A percentile compares a stretch with the other conserved stretches of the same genome.
phyloP scores from a whole-genome alignment of 2,797 vertebrate genomes.

The Varecia variegata region DNA sequence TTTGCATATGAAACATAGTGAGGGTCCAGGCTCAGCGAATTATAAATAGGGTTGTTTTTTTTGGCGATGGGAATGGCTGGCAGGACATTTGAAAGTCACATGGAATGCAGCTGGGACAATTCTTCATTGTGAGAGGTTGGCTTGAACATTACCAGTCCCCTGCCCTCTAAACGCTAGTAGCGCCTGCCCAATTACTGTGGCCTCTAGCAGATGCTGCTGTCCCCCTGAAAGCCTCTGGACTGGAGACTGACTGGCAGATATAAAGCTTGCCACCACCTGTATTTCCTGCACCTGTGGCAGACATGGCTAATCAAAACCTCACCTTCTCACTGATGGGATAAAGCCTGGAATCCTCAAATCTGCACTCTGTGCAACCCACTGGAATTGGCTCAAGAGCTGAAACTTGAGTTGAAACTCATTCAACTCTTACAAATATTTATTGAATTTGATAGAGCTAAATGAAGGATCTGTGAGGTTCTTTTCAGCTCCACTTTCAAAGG shows the following conservation, averaged over 20 bases:
- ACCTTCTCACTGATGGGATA: not conserved
- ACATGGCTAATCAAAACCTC: slow-evolving; percentile 24
- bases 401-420: not conserved
- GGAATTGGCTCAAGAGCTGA: not conserved
- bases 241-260: not conserved
- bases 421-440: not conserved
- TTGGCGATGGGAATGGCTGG: not conserved
- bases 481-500: not conserved
- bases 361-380: not conserved
- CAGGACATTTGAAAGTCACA: not conserved
- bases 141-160: not conserved
- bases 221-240: not conserved
- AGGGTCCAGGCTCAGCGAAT: not conserved
- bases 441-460: not conserved
- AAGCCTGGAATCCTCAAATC: slow-evolving; percentile 1
- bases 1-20: not conserved
- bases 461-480: not conserved
- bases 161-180: not conserved
- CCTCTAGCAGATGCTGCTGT: not conserved
- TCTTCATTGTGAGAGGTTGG: not conserved
- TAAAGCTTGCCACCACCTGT: not conserved
- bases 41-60: not conserved
- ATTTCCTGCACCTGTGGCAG: not conserved
- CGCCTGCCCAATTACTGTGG: not conserved
- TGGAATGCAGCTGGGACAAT: not conserved